Evolutionary conservation across 53 echinoderm and acorn worm species (phyloP), one percentile per base, ranked within the genome.

Genomic region (Echinometra lucunter): DNA sequence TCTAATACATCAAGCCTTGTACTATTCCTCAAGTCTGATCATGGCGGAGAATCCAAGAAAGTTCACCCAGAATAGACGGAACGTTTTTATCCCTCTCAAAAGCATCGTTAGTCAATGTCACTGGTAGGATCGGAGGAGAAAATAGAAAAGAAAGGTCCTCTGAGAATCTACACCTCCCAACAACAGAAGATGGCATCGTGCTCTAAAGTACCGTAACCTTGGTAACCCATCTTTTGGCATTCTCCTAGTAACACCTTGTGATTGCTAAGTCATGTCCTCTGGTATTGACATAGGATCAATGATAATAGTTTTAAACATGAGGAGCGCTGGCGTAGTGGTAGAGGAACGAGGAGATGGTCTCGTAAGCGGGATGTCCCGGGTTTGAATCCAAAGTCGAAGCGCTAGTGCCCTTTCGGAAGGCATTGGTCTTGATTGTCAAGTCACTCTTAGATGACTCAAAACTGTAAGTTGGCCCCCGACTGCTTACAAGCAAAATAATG

Each of bases 41-140:
- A 72, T 35, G n/a, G 72, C 72, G 10, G 72, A 16, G 13, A 32
- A 30, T 25, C 81, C 11, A 21, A 23, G 42, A 81, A 81, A 81
- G 81, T 81, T 81, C 81, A 42, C 81, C 23, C 17, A 38, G 44
- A 40, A 42, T 42, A 42, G 42, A 25, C 38, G 38, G 81, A 16
- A 44, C 4, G 18, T 2, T 44, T 81, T 44, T 81, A 28, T 10
- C 23, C 42, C 81, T 30, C 10, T 44, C 1, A 30, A 81, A 81
- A 81, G 44, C 81, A 23, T 81, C 81, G 44, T 81, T 42, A 23
- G 81, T 81, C 81, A 81, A 42, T 81, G 81, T 44, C 81, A 81
- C 8, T 81, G 44, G 38, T 44, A 30, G 53, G 2, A 53, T n/a
- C n/a, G 53, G 53, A 53, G 9, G 4, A 44, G 81, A 81, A 44